Conservation (phyloP, 1,140 invertebrate species). For the Coelopa frigida region DNA sequence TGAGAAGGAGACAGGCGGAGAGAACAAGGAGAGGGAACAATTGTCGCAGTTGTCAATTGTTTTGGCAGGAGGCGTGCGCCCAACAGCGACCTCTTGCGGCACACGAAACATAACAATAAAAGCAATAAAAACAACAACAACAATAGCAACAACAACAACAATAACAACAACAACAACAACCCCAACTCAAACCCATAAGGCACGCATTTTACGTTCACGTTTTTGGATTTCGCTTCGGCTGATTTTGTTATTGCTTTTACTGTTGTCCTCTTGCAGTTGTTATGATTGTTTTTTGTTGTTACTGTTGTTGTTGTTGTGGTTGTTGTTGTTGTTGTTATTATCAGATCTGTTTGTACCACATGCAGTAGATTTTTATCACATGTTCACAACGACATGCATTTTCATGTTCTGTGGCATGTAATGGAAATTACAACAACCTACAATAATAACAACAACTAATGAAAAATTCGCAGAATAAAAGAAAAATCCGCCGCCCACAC, state of each 20-base stretch:
- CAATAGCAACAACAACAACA: conserved; percentile 4
- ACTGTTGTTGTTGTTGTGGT: not conserved
- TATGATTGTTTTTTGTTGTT: conserved; percentile 9
- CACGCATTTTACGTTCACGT: not conserved
- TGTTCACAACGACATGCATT: conserved; percentile 8
- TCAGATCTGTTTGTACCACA: conserved; percentile 1
- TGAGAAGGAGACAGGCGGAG: no score
- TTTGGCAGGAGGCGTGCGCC: not conserved
- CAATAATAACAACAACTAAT: conserved; percentile 9
- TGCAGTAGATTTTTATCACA: conserved; percentile 12
- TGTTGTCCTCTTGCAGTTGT: conserved; percentile 6
- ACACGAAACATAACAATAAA: not conserved
- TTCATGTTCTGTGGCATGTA: conserved; percentile 7
- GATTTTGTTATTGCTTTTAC: conserved; percentile 7
- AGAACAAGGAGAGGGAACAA: no score
- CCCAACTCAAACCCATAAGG: no score
- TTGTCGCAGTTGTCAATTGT: conserved; percentile 1
- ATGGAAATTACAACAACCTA: conserved; percentile 9
- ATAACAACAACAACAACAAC: no score
- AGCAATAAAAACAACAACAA: not conserved
- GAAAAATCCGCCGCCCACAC: not conserved
- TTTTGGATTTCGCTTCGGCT: conserved; percentile 1
- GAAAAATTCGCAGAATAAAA: not conserved
- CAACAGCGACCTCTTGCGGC: not conserved
- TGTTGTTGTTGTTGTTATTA: not conserved